Base-by-base conservation (phyloP, 2,888 invertebrate genomes). In the Mylabris sibirica region DNA sequence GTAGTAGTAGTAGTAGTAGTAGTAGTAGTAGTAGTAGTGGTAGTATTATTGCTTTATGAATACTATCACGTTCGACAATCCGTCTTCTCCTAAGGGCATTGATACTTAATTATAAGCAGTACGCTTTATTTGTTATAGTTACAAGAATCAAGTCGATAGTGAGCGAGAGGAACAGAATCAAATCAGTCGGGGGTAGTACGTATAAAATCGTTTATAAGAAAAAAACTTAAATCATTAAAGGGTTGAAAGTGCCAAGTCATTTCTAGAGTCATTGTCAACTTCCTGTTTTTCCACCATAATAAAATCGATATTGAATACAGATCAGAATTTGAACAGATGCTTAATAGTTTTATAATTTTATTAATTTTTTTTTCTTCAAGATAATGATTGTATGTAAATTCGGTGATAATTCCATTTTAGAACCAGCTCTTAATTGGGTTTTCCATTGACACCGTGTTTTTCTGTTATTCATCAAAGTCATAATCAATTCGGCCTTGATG, bases 401-500 rank as follows among this genome's bases (percentile, higher is more conserved):
- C 8, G 17, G 5, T 17, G n/a, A 8, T 44, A 44, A 44, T 44
- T 44, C 8, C 44, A 44, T 17, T 5, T 2, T 44, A 12, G 12
- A 38, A 8, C 17, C 17, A 17, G 3, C 17, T 17, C 44, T 44
- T 67, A 72, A 65, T 67, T 71, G 75, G 73, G 73, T 72, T 70
- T 75, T 74, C 72, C 75, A 71, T 63, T 41, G 44, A 38, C 65
- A 63, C 3, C 11, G 38, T 12, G 11, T 38, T 38, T 26, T 35
- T 70, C 73, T 73, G 63, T 68, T 75, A 70, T 74, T 73, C 72
- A 66, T 67, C 12, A 60, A 44, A 64, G 64, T 57, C 65, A 6
- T 44, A 63, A 71, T 72, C 70, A 53, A 59, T 30, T 26, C 61
- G 72, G 69, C 76, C 74, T 76, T 76, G 73, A 69, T 69, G 69